phyloP scores from a whole-genome alignment of 2,113 vertebrate species.

The Cygnus atratus region DNA sequence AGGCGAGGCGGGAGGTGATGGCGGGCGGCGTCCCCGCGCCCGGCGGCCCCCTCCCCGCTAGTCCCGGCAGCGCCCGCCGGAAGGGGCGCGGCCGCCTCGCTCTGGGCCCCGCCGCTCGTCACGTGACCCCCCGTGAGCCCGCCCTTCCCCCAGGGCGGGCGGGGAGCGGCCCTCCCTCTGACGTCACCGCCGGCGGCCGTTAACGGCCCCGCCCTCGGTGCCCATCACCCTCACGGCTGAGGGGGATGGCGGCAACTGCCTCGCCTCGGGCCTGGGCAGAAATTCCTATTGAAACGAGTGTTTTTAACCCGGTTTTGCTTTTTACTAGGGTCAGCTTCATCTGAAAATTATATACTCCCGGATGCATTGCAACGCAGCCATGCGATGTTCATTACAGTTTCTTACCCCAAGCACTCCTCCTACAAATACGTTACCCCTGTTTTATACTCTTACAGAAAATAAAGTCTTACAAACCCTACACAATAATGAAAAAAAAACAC shows the following conservation, averaged over 20 bases:
- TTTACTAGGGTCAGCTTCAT: rapidly evolving
- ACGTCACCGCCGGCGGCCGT: background rate
- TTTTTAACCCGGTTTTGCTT: background rate
- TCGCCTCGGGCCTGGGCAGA: rapidly evolving
- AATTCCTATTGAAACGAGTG: rapidly evolving
- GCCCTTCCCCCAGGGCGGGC: background rate
- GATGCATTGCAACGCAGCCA: rapidly evolving
- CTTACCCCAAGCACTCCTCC: rapidly evolving
- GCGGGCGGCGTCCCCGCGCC: background rate
- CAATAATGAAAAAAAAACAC: no score
- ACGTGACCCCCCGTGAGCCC: background rate
- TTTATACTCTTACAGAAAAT: no score
- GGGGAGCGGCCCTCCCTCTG: background rate
- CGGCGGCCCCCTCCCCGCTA: background rate
- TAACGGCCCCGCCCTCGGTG: background rate
- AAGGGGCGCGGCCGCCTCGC: background rate
- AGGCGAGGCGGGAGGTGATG: background rate
- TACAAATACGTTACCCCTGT: rapidly evolving
- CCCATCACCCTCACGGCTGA: background rate
- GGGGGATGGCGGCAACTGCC: background rate
- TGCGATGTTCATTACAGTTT: rapidly evolving
- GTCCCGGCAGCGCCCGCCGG: background rate
- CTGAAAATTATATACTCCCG: rapidly evolving
- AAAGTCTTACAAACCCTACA: no score
- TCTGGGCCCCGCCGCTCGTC: background rate